These are phyloP conservation scores for Psilopsiagon aurifrons DNA, from an alignment of 2,113 vertebrate genomes.

Conservation along the genomic window DNA sequence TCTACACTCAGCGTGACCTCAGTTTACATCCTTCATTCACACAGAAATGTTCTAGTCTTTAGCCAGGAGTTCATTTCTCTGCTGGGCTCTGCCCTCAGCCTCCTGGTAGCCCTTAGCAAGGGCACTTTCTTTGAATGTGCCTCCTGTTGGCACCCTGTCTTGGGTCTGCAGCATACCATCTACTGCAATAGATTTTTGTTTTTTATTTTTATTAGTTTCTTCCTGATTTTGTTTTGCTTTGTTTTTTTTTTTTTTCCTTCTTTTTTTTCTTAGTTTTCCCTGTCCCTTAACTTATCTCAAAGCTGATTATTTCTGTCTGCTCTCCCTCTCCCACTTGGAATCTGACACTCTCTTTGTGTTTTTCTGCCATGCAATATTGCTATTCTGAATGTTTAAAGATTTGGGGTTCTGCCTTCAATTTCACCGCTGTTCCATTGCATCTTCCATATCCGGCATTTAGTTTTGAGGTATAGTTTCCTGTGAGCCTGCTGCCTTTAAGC, in stretches of 20 bases:
- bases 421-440: background rate
- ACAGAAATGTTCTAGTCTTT: background rate
- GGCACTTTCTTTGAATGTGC: background rate
- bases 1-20: background rate
- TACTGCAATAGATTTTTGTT: background rate
- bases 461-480: background rate
- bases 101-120: background rate
- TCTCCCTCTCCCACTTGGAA: background rate
- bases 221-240: background rate
- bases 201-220: background rate
- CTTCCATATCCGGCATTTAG: background rate
- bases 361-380: background rate
- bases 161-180: background rate
- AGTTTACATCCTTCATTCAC: background rate
- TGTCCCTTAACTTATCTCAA: background rate
- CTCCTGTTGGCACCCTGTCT: background rate
- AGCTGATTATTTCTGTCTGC: background rate
- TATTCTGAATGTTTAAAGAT: background rate
- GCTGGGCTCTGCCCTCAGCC: background rate
- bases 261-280: fast-evolving
- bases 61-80: slow-evolving; percentile 22
- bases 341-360: background rate
- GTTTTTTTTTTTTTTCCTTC: fast-evolving
- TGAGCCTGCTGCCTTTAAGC: background rate
- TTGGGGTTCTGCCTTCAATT: background rate